Evolutionary conservation across 2,888 invertebrate species (phyloP), one percentile per base, ranked within the genome.

Genomic region (Lasioglossum oenotherae): DNA sequence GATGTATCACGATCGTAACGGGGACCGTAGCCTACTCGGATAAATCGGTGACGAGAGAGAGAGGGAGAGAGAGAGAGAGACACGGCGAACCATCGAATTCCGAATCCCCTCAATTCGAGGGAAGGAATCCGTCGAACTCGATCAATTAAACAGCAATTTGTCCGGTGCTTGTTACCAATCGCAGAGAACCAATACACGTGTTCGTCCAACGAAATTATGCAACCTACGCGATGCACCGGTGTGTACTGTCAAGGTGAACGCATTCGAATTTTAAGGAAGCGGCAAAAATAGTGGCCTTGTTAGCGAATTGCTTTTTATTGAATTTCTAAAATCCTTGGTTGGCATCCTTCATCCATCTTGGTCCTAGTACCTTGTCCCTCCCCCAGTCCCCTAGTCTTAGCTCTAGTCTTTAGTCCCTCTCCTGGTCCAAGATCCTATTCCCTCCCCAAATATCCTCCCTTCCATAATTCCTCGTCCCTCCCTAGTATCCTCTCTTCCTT

Each of bases 1-100:
- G 89, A 75, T 74, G 82, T 81, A 86, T 87, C 89, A 89, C 87
- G 87, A 89, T 87, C 78, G 78, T 60, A 81, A 85, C 82, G 74
- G 85, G 85, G 90, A 90, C 89, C 86, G 71, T 76, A 31, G 31
- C 49, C 44, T 72, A 46, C 16, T 38, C n/a, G 75, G 87, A 90
- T 89, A 87, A 69, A 69, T 69, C 35, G n/a, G 69, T 41, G 86
- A 76, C 82, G 64, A 38, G 74, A 82, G 4, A 60, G n/a, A 4
- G n/a, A 19, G 49, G n/a, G n/a, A 49, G 49, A 49, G 23, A 10
- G 85, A 85, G 76, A 71, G 84, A n/a, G 44, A 53, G 27, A 53
- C 72, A 44, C 35, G 44, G 74, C 82, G 81, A 80, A 83, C 81
- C 67, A 74, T 78, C 78, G 67, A 49, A 67, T 27, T 53, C 76